Evolutionary conservation across 2,797 vertebrate species (phyloP).

Genomic region (Naso thynnoides): DNA sequence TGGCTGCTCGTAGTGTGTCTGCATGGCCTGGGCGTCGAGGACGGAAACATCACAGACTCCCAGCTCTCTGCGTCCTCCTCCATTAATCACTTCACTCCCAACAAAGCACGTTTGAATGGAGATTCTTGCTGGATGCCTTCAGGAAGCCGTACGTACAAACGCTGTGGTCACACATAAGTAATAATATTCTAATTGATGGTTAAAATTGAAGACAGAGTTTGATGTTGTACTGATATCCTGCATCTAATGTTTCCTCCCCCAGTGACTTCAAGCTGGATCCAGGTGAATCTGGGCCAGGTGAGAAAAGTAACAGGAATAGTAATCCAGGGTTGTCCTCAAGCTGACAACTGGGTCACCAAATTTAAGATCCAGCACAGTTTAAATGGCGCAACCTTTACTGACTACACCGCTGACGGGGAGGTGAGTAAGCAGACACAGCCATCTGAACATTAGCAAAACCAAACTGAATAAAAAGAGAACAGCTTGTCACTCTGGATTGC

Average conservation of each 20-base stretch:
- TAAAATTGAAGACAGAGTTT: not conserved
- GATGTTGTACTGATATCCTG: not conserved
- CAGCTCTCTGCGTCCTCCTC: constrained; percentile 85
- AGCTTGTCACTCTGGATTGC: not conserved
- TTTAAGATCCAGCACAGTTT: constrained; percentile 83
- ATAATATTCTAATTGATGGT: not conserved
- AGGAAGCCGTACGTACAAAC: constrained; percentile 61
- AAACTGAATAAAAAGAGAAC: not conserved
- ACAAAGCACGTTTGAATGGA: constrained; percentile 79
- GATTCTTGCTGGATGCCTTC: constrained; percentile 86
- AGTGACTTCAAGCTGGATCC: constrained; percentile 85
- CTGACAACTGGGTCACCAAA: constrained; percentile 83
- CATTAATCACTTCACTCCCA: constrained; percentile 43
- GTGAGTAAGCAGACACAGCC: constrained; percentile 55
- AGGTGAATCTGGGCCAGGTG: constrained; percentile 75
- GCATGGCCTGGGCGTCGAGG: constrained; percentile 82
- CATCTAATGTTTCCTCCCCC: not conserved
- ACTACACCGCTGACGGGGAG: constrained; percentile 77
- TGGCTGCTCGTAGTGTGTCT: constrained; percentile 80
- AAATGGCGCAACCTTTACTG: constrained; percentile 74
- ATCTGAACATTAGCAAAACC: not conserved
- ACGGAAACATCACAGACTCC: constrained; percentile 76
- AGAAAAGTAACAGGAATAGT: constrained; percentile 85
- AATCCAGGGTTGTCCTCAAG: constrained; percentile 83
- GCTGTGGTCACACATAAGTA: not conserved